These are phyloP conservation scores for Caligus rogercresseyi DNA, from an alignment of 1,140 invertebrate genomes.

Conservation along the genomic window DNA sequence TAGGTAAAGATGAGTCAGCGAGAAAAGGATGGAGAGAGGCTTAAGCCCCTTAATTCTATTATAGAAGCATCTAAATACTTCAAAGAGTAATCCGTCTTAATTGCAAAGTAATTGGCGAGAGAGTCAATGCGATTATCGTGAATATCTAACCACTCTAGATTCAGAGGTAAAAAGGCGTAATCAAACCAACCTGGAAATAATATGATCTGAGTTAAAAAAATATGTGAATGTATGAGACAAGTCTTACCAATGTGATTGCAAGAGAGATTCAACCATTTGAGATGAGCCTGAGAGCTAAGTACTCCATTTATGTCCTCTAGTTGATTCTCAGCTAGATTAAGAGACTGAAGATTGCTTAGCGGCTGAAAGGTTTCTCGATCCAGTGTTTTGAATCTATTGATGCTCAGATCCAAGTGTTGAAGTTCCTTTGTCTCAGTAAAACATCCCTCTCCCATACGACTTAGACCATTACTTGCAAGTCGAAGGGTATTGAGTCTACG, in stretches of 20 bases:
- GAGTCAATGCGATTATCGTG: constrained; percentile 68
- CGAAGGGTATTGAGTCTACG: constrained; percentile 61
- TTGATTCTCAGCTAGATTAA: constrained; percentile 70
- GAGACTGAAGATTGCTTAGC: constrained; percentile 56
- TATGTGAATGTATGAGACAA: not conserved
- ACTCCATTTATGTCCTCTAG: constrained; percentile 40
- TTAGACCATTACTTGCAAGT: constrained; percentile 68
- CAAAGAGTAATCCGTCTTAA: constrained; percentile 44
- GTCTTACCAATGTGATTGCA: constrained; percentile 55
- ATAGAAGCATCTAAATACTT: constrained; percentile 60
- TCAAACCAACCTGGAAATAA: constrained; percentile 45
- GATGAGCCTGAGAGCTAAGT: constrained; percentile 59
- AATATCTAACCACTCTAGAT: constrained; percentile 70
- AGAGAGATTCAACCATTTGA: constrained; percentile 75
- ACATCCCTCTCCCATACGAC: constrained; percentile 60
- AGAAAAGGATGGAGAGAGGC: not conserved
- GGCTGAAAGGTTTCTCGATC: constrained; percentile 64
- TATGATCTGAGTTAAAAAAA: not conserved
- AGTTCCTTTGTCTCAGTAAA: constrained; percentile 62
- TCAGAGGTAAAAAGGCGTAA: constrained; percentile 58
- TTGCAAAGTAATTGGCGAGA: constrained; percentile 59
- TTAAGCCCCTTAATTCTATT: constrained; percentile 38
- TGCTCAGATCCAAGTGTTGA: constrained; percentile 66
- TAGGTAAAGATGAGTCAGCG: not conserved
- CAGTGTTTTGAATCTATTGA: constrained; percentile 64